Evolutionary conservation across 2,113 vertebrate genomes (phyloP).

Genomic region (Poecilia latipinna): DNA sequence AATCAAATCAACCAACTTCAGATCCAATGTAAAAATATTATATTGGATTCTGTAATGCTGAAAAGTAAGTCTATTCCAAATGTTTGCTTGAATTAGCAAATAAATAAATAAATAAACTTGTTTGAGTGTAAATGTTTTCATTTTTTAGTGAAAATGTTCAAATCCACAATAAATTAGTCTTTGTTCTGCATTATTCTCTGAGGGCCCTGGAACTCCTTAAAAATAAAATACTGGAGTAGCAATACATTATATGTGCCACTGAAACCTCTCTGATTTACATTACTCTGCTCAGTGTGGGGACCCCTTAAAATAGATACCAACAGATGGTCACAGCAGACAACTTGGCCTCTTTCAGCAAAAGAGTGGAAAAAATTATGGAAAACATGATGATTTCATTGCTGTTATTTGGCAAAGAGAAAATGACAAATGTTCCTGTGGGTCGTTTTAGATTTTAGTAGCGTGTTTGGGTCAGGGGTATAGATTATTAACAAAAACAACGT

Average conservation of each 20-base stretch:
- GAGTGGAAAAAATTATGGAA: conserved; percentile 26
- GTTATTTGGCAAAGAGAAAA: conserved; percentile 58
- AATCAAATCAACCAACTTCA: too few relatives aligned
- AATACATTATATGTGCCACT: conserved; percentile 18
- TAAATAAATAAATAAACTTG: too few relatives aligned
- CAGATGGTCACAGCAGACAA: conserved; percentile 64
- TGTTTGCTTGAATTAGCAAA: too few relatives aligned
- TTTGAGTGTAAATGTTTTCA: too few relatives aligned
- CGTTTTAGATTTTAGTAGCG: conserved; percentile 61
- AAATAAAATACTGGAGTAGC: conserved; percentile 21
- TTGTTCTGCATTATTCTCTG: background rate
- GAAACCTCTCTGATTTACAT: conserved; percentile 37
- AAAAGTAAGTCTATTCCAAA: too few relatives aligned
- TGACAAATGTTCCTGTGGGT: conserved; percentile 47
- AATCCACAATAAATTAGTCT: too few relatives aligned
- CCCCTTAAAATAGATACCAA: conserved; percentile 49
- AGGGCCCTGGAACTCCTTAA: conserved; percentile 7
- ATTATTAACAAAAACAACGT: conserved; percentile 63
- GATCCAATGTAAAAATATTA: too few relatives aligned
- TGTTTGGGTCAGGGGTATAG: conserved; percentile 55
- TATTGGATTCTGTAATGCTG: too few relatives aligned
- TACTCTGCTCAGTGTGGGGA: conserved; percentile 32
- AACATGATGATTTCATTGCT: conserved; percentile 54
- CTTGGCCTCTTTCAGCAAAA: conserved; percentile 52
- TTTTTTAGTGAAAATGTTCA: too few relatives aligned